Base-by-base conservation (phyloP, 2,797 vertebrate species). In the Agapornis canus region DNA sequence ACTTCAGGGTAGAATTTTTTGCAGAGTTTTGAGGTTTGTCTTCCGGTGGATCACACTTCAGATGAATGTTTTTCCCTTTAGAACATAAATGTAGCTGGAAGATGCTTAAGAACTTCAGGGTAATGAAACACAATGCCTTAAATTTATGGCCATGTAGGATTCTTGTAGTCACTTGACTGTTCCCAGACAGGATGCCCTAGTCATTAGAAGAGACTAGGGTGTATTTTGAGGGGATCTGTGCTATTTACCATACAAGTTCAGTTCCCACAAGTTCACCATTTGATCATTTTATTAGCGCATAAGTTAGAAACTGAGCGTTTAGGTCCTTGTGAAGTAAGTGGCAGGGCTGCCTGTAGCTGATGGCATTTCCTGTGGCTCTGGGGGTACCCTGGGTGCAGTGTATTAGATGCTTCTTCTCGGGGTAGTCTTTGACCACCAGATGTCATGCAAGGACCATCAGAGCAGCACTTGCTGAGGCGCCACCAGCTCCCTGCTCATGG, bases 371-470 rank as follows among this genome's bases (percentile, higher is more conserved):
- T 13, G n/a, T 57, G 69, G 49, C 69, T 56, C 7, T 16, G 39
- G 39, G 51, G 35, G 25, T 59, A n/a, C 61, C 25, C 8, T 17
- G 79, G 68, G 68, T 78, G 29, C 61, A 64, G 52, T 4, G 29
- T 39, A 45, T 49, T 61, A 25, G 48, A 6, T 27, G 47, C 49
- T 37, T 72, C 80, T 49, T 91, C 90, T 88, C 9, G 2, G 82
- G 86, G 88, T 89, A 39, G 51, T 45, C 45, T 86, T 54, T 73
- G 94, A 56, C 96, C 97, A 82, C 81, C 96, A 96, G 97, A 93
- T 94, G 97, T 97, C 96, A 89, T 75, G 45, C 94, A 84, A 92
- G 94, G 70, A 77, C 96, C 82, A 89, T 43, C 61, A 52, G 82
- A 85, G 2, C 10, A 8, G 54, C 2, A 0, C 11, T 45, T 16